A percentile compares a stretch with the other conserved stretches of the same genome.
Conservation (phyloP, 1,140 invertebrate genomes). For the Lordiphosa stackelbergi region DNA sequence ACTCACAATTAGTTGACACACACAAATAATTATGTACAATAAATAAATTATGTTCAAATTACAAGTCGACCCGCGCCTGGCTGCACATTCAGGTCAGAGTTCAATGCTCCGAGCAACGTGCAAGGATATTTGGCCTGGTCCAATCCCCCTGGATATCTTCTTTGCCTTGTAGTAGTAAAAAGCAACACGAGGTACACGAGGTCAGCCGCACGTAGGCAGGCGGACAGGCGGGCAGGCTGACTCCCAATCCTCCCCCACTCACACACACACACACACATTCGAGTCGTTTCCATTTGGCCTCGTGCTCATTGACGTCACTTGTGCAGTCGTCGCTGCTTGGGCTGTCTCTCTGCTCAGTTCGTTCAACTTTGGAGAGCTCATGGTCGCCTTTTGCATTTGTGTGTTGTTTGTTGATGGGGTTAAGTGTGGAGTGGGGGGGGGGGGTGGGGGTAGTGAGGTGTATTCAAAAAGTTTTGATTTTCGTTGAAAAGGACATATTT, state of each 20-base stretch:
- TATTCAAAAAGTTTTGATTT: constrained; percentile 11
- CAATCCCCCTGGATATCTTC: neutral
- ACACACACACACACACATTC: neutral
- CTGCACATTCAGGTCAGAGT: constrained; percentile 59
- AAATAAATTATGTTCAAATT: constrained; percentile 62
- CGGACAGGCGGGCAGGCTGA: constrained; percentile 9
- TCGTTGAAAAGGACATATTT: too few relatives aligned
- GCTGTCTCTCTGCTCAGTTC: constrained; percentile 49
- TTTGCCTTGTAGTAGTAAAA: constrained; percentile 21
- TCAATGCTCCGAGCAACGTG: constrained; percentile 37
- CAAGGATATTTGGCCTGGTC: constrained; percentile 53
- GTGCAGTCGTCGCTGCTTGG: constrained; percentile 46
- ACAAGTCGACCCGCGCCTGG: constrained; percentile 49
- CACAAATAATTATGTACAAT: constrained; percentile 39
- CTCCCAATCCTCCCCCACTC: constrained; percentile 26
- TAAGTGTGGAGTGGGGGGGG: neutral
- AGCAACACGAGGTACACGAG: constrained; percentile 61
- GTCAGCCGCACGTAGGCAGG: constrained; percentile 57
- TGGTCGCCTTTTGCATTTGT: constrained; percentile 57
- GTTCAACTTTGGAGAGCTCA: constrained; percentile 58
- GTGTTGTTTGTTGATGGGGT: constrained; percentile 13
- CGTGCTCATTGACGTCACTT: constrained; percentile 72
- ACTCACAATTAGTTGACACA: constrained; percentile 34
- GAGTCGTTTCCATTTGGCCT: constrained; percentile 53
- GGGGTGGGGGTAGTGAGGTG: neutral